Evolutionary conservation across 2,113 vertebrate genomes (phyloP).

Genomic region (Thryonomys swinderianus): DNA sequence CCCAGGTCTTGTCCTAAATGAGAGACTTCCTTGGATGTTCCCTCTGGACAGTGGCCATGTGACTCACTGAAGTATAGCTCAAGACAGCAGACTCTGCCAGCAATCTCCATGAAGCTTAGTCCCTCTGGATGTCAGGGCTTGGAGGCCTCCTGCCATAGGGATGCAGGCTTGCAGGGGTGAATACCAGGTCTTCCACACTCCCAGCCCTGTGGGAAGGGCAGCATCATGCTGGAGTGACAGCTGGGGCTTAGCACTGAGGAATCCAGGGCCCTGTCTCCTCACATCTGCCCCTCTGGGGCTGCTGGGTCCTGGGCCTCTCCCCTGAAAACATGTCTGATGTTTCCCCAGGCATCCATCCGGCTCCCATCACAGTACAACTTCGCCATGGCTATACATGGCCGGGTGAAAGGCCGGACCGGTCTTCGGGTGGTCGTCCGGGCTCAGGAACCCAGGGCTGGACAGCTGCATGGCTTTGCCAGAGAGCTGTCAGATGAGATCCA

Average conservation of each 20-base stretch:
- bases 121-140: background rate
- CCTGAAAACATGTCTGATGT: slow-evolving; percentile 5
- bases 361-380: slow-evolving; percentile 93
- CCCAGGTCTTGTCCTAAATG: background rate
- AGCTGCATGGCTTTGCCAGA: slow-evolving; percentile 86
- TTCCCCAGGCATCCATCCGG: slow-evolving; percentile 89
- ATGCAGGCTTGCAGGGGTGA: rapidly evolving
- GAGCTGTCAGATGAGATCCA: slow-evolving; percentile 95
- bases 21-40: background rate
- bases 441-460: slow-evolving; percentile 87
- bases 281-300: background rate
- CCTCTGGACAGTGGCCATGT: rapidly evolving
- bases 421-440: slow-evolving; percentile 92
- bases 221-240: rapidly evolving
- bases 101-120: background rate
- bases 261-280: background rate
- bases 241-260: no score
- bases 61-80: background rate
- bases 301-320: rapidly evolving
- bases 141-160: background rate
- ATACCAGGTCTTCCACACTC: background rate
- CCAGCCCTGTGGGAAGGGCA: rapidly evolving
- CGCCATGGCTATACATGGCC: slow-evolving; percentile 92
- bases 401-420: slow-evolving; percentile 91
- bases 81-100: background rate